Conservation (phyloP, 1,140 invertebrate species). For the Wiebesia pumilae region DNA sequence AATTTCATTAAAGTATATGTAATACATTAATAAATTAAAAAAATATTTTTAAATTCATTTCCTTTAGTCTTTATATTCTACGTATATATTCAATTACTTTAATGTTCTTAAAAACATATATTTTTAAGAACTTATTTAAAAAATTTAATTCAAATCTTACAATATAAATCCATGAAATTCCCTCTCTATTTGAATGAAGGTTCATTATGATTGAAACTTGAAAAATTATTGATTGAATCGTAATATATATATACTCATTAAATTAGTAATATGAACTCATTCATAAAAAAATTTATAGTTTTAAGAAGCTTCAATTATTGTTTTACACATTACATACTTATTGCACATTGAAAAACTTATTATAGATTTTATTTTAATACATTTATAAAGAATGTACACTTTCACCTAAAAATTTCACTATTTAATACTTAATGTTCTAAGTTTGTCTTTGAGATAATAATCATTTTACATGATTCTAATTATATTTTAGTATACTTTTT, state of each 20-base stretch:
- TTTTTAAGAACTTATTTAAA: neutral
- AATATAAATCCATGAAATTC: too few relatives aligned
- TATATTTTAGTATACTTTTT: neutral
- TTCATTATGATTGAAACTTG: too few relatives aligned
- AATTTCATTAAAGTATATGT: neutral
- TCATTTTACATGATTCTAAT: neutral
- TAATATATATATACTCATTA: too few relatives aligned
- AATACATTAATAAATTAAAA: neutral
- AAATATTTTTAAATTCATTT: neutral
- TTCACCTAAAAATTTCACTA: neutral
- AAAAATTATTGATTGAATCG: too few relatives aligned
- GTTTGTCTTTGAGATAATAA: neutral
- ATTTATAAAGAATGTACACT: neutral
- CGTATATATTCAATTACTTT: neutral
- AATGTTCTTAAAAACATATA: neutral
- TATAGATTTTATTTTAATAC: neutral
- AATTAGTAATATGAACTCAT: too few relatives aligned
- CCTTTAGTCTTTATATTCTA: neutral
- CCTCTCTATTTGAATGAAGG: too few relatives aligned
- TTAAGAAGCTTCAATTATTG: too few relatives aligned
- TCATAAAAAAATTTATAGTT: too few relatives aligned
- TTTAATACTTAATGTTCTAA: neutral
- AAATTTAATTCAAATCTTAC: too few relatives aligned
- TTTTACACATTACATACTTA: too few relatives aligned
- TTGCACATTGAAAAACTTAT: neutral